Base-by-base conservation (phyloP, 2,888 invertebrate genomes). In the Dicyrtoma fusca region DNA sequence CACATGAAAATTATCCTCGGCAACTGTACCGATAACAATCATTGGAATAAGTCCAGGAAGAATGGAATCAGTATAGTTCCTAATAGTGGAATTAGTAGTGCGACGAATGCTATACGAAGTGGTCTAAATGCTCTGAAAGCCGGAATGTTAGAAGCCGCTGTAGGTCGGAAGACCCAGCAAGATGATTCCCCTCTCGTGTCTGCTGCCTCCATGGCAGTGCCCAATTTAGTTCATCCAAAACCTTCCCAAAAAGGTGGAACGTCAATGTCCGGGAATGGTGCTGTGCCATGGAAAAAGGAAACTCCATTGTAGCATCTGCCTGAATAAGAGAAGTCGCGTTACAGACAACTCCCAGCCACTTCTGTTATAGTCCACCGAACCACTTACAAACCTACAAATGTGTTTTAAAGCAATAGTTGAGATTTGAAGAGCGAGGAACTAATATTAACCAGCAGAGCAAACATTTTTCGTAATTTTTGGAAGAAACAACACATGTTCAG, bases 1-100 rank as follows among this genome's bases (percentile, higher is more conserved):
- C 94, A 94, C 82, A 94, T 94, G 94, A 87, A 93, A 76, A 94
- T 94, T 78, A 94, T 94, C 80, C 84, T 94, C 76, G 92, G 92
- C 0, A 87, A 85, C 71, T 84, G 81, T 55, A 81, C 82, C 19
- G 79, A 79, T 11, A 76, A 74, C 68, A 73, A 75, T 59, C 71
- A 71, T 11, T 71, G 71, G 65, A 73, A 77, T 44, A 79, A 76
- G 68, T 72, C 77, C 19, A 74, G 77, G 19, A 79, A 80, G 45
- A 81, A 81, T 51, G 80, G 80, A 55, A 53, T 78, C 14, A 66
- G 73, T n/a, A 75, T 78, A 53, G 77, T 75, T 69, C 73, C 79
- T 47, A 80, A 80, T 66, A 77, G 79, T 76, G 79, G 79, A 71
- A 77, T 79, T 53, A 77, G 76, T 61, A 78, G 76, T 76, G 78